These are phyloP conservation scores for Cantharis flavilabris DNA, from an alignment of 2,888 invertebrate genomes.

Conservation along the genomic window DNA sequence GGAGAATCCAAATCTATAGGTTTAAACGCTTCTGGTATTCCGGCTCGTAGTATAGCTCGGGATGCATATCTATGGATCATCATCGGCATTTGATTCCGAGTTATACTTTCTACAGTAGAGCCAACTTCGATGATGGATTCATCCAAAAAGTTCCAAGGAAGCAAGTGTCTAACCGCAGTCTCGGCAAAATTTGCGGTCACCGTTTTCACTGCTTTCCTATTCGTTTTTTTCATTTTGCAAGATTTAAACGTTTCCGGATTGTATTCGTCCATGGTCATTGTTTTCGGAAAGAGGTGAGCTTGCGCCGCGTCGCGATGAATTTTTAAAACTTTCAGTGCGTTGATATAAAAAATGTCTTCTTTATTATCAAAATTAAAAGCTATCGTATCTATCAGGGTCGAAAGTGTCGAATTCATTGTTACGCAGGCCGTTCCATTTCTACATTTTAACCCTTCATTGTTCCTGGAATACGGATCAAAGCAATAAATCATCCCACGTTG, in stretches of 20 bases:
- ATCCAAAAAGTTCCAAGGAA: conserved; percentile 44
- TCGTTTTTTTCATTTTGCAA: conserved; percentile 44
- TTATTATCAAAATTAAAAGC: conserved; percentile 59
- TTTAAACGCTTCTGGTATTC: conserved; percentile 32
- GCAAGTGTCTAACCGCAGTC: conserved; percentile 42
- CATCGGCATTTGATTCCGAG: conserved; percentile 42
- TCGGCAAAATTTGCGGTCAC: conserved; percentile 43
- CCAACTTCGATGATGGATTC: conserved; percentile 46
- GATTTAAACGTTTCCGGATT: conserved; percentile 47
- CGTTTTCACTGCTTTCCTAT: conserved; percentile 46
- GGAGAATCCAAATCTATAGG: conserved; percentile 61
- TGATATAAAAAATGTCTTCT: conserved; percentile 61
- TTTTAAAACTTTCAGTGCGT: conserved; percentile 65
- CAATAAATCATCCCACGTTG: conserved; percentile 67
- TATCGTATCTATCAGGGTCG: conserved; percentile 61
- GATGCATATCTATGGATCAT: conserved; percentile 39
- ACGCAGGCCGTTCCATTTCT: conserved; percentile 63
- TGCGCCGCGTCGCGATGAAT: conserved; percentile 54
- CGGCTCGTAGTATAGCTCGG: conserved; percentile 34
- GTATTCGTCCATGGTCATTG: conserved; percentile 46
- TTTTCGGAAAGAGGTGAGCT: conserved; percentile 44
- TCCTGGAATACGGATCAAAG: conserved; percentile 69
- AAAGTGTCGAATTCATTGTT: conserved; percentile 65
- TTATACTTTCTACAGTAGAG: conserved; percentile 48
- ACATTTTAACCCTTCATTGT: conserved; percentile 59